These are phyloP conservation scores for Clavelina lepadiformis DNA, from an alignment of 23 tunicate species.

Conservation along the genomic window DNA sequence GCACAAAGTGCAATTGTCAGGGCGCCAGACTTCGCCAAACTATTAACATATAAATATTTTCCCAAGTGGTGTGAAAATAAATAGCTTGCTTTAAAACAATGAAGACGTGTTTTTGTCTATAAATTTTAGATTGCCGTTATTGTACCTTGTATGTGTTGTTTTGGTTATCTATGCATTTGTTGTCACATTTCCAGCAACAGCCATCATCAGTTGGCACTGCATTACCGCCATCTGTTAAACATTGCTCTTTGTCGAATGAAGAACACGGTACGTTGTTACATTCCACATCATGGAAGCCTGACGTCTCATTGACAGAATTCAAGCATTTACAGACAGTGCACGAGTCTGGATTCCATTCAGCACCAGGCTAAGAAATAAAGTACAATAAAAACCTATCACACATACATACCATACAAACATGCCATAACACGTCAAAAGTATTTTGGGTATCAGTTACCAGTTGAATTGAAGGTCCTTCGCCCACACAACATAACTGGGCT, in stretches of 20 bases:
- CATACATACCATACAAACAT: too few species aligned
- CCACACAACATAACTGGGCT: conserved; percentile 74
- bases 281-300: conserved; percentile 58
- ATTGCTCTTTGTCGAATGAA: conserved; percentile 44
- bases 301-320: conserved; percentile 19
- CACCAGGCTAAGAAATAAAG: conserved; percentile 46
- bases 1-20: conserved; percentile 59
- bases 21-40: conserved; percentile 59
- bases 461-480: too few species aligned
- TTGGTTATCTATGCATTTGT: conserved; percentile 56
- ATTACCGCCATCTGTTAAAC: conserved; percentile 42
- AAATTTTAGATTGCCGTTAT: too few species aligned
- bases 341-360: conserved; percentile 35
- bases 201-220: conserved; percentile 76
- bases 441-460: too few species aligned
- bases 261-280: conserved; percentile 57
- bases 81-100: too few species aligned
- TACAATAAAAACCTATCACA: too few species aligned
- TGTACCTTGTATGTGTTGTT: conserved; percentile 61
- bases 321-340: conserved; percentile 59
- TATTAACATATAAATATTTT: conserved; percentile 7
- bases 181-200: conserved; percentile 78
- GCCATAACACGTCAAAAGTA: too few species aligned
- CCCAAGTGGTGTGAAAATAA: too few species aligned
- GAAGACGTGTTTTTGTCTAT: too few species aligned